Evolutionary conservation across 1,140 invertebrate genomes (phyloP).

Genomic region (Saccostrea echinata): DNA sequence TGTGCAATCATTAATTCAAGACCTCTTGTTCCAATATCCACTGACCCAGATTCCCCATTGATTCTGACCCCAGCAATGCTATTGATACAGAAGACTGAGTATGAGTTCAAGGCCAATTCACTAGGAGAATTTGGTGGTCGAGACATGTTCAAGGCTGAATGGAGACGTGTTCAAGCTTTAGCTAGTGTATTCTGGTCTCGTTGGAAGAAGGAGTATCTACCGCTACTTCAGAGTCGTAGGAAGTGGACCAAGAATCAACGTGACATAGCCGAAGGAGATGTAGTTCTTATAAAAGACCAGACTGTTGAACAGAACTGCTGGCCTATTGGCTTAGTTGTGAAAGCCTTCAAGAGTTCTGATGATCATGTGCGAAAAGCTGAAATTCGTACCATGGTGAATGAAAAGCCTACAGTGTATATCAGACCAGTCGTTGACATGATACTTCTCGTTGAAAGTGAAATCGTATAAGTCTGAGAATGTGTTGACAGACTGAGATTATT

Average conservation of each 20-base stretch:
- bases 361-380: conserved; percentile 18
- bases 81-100: conserved; percentile 50
- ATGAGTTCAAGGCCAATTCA: neutral
- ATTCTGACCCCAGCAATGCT: conserved; percentile 57
- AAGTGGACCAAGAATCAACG: conserved; percentile 31
- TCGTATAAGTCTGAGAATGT: neutral
- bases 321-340: neutral
- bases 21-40: conserved; percentile 55
- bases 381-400: conserved; percentile 20
- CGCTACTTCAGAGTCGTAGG: conserved; percentile 35
- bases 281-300: conserved; percentile 43
- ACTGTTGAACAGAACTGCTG: neutral
- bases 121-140: conserved; percentile 4
- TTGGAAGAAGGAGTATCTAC: conserved; percentile 36
- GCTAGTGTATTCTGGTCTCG: conserved; percentile 48
- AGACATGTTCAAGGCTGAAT: conserved; percentile 48
- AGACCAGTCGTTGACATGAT: conserved; percentile 15
- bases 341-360: neutral
- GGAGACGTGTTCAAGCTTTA: conserved; percentile 50
- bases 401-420: neutral
- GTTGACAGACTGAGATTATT: neutral
- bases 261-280: conserved; percentile 39
- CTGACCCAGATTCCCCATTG: conserved; percentile 56
- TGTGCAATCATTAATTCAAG: conserved; percentile 59
- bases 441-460: conserved; percentile 1